phyloP scores from a whole-genome alignment of 2,797 vertebrate species.

The Holocentrus rufus region DNA sequence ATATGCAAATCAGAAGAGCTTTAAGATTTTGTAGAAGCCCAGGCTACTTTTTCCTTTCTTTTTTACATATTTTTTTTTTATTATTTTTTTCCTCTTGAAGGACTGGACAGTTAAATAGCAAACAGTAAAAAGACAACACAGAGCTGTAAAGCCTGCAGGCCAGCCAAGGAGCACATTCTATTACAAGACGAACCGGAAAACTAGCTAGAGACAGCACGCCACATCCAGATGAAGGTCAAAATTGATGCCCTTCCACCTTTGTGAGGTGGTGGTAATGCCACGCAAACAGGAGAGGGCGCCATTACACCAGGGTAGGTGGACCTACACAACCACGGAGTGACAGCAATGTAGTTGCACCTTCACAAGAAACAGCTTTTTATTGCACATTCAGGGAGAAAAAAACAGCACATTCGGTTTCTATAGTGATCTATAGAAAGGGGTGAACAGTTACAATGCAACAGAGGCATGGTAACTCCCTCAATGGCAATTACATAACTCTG shows the following conservation, averaged over 20 bases:
- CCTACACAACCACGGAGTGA: constrained; percentile 53
- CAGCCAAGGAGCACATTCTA: constrained; percentile 75
- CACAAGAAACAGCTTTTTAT: constrained; percentile 49
- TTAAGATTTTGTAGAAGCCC: constrained; percentile 77
- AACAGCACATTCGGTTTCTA: constrained; percentile 62
- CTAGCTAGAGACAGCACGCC: constrained; percentile 64
- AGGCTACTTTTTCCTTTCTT: constrained; percentile 74
- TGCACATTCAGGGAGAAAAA: constrained; percentile 71
- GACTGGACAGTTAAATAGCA: constrained; percentile 75
- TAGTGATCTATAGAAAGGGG: constrained; percentile 20
- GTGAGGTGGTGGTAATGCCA: constrained; percentile 33
- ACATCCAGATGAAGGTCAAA: constrained; percentile 65
- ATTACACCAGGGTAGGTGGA: constrained; percentile 57
- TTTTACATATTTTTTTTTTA: constrained; percentile 45
- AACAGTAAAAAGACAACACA: constrained; percentile 79
- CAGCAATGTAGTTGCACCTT: constrained; percentile 57
- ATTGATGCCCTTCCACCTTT: constrained; percentile 38
- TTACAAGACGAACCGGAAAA: constrained; percentile 65
- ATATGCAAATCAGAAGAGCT: constrained; percentile 84
- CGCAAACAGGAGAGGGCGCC: constrained; percentile 56
- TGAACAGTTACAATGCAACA: constrained; percentile 34
- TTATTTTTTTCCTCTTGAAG: constrained; percentile 49
- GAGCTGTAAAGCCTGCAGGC: constrained; percentile 76
- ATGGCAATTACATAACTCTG: constrained; percentile 45
- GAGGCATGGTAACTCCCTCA: constrained; percentile 58